Evolutionary conservation across 2,797 vertebrate species (phyloP).

Genomic region (Alfaro cultratus): DNA sequence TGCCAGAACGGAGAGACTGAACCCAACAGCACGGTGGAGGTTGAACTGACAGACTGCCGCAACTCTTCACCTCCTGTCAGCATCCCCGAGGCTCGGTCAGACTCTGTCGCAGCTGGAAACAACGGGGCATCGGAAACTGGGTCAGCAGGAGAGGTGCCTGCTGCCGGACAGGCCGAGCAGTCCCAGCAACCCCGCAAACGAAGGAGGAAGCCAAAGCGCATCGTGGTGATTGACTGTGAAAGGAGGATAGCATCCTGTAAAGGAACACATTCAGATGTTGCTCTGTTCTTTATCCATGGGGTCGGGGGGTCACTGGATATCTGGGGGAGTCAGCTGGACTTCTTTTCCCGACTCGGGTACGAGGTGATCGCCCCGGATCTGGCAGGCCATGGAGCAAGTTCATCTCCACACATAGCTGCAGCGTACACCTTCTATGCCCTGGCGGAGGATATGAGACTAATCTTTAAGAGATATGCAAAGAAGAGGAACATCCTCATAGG

Average conservation of each 20-base stretch:
- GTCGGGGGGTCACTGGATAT: constrained; percentile 96
- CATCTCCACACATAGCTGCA: constrained; percentile 88
- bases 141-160: constrained; percentile 26
- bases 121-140: constrained; percentile 31
- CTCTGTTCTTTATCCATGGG: constrained; percentile 95
- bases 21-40: constrained; percentile 75
- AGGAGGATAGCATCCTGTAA: constrained; percentile 91
- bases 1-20: constrained; percentile 78
- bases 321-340: constrained; percentile 95
- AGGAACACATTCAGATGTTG: constrained; percentile 88
- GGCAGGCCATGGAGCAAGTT: constrained; percentile 92
- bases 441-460: constrained; percentile 90
- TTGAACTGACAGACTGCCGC: constrained; percentile 78
- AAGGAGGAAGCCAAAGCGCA: constrained; percentile 88
- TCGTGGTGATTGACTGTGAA: constrained; percentile 90
- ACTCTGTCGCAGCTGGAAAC: constrained; percentile 42
- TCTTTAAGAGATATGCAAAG: constrained; percentile 94
- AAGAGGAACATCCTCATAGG: constrained; percentile 94
- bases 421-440: constrained; percentile 96
- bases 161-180: constrained; percentile 45
- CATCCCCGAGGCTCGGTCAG: constrained; percentile 31
- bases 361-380: constrained; percentile 94
- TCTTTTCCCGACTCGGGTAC: constrained; percentile 92
- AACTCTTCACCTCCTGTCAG: constrained; percentile 25
- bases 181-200: constrained; percentile 68